Conservation (phyloP, 1,140 invertebrate genomes). For the Drosophila insularis region DNA sequence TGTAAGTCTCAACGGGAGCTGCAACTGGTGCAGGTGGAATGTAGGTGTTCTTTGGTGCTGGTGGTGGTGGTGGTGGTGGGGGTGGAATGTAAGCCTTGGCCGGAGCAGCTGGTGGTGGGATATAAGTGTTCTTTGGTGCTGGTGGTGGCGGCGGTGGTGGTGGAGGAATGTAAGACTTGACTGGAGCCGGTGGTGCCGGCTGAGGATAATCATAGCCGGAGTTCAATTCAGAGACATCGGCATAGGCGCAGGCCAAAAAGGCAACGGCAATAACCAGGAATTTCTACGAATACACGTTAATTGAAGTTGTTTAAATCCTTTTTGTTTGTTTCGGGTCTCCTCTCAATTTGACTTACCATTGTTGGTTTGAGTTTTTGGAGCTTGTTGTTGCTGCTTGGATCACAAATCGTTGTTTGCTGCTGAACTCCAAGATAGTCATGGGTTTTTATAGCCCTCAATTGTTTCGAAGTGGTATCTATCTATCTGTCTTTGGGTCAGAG, state of each 20-base stretch:
- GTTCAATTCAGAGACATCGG: conserved; percentile 68
- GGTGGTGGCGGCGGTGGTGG: conserved; percentile 52
- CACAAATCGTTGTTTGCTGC: conserved; percentile 61
- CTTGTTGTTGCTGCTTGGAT: conserved; percentile 55
- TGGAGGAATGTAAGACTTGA: conserved; percentile 51
- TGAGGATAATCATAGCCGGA: conserved; percentile 68
- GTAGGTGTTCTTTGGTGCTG: conserved; percentile 64
- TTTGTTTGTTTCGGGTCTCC: not conserved
- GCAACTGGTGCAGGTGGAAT: conserved; percentile 53
- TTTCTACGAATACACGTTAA: conserved; percentile 45
- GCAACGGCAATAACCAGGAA: conserved; percentile 58
- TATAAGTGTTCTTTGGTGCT: conserved; percentile 46
- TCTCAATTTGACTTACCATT: conserved; percentile 33
- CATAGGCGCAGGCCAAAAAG: conserved; percentile 71
- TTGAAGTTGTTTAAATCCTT: not conserved
- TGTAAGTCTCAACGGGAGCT: conserved; percentile 49
- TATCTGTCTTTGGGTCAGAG: conserved; percentile 44
- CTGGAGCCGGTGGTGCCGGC: conserved; percentile 53
- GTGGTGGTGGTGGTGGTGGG: conserved; percentile 65
- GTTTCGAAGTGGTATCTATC: conserved; percentile 34
- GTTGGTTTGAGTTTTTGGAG: conserved; percentile 15
- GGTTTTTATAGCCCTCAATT: conserved; percentile 65
- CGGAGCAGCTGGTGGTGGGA: conserved; percentile 52
- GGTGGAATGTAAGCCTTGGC: conserved; percentile 58
- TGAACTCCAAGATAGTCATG: conserved; percentile 42